Conservation (phyloP, 1,140 invertebrate species). For the Hesperophylax magnus region DNA sequence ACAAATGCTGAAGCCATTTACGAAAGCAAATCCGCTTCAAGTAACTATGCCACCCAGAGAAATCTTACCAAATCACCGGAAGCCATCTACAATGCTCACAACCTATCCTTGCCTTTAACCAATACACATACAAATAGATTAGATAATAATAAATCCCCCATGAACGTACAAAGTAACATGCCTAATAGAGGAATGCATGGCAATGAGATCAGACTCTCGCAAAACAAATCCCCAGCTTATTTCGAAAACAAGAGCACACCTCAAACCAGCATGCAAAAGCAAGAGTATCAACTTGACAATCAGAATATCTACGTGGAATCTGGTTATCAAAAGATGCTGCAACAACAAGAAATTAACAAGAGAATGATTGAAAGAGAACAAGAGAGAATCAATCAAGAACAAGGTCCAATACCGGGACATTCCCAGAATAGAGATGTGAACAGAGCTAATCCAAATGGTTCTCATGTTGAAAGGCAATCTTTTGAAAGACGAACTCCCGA, state of each 20-base stretch:
- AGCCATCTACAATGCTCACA: conserved; percentile 64
- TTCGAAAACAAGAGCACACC: conserved; percentile 67
- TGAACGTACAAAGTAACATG: conserved; percentile 37
- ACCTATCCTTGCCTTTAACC: conserved; percentile 65
- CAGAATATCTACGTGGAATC: conserved; percentile 49
- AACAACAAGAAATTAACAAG: conserved; percentile 53
- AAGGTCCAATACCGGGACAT: conserved; percentile 36
- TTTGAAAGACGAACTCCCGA: conserved; percentile 84
- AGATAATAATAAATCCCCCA: conserved; percentile 63
- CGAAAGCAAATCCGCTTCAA: conserved; percentile 47
- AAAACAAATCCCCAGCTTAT: conserved; percentile 62
- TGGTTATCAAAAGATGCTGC: conserved; percentile 58
- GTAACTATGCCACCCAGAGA: conserved; percentile 51
- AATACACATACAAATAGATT: conserved; percentile 64
- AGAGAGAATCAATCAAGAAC: conserved; percentile 37
- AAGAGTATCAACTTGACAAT: conserved; percentile 58
- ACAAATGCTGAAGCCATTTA: conserved; percentile 47
- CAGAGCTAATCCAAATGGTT: conserved; percentile 22
- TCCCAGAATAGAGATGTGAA: conserved; percentile 35
- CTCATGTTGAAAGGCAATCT: conserved; percentile 61
- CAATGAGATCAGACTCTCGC: conserved; percentile 44
- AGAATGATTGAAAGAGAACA: conserved; percentile 44
- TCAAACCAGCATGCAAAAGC: conserved; percentile 60
- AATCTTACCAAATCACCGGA: conserved; percentile 51
- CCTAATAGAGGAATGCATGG: conserved; percentile 14